These are phyloP conservation scores for Sminthurinus aureus DNA, from an alignment of 2,888 invertebrate genomes.

Conservation along the genomic window DNA sequence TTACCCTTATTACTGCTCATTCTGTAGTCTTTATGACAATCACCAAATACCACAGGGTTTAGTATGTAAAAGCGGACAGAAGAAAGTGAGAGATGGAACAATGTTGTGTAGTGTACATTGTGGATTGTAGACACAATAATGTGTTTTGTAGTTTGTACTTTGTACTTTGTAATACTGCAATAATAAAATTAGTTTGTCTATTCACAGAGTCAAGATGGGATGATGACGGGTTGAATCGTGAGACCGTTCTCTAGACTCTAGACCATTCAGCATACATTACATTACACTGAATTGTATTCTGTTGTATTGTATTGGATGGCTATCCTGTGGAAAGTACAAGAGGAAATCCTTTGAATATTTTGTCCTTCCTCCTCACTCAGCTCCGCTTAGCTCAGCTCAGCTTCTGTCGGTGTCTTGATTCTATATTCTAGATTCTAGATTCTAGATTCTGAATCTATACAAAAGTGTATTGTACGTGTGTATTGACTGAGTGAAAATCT, in stretches of 20 bases:
- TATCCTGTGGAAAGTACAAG: slow-evolving; percentile 2
- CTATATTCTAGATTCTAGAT: too few relatives aligned
- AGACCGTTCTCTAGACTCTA: slow-evolving; percentile 14
- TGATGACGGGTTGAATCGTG: slow-evolving; percentile 39
- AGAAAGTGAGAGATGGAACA: too few relatives aligned
- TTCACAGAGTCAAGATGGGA: slow-evolving; percentile 27
- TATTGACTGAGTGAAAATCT: not conserved
- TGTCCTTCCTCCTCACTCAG: slow-evolving; percentile 6
- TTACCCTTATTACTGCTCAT: too few relatives aligned
- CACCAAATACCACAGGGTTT: too few relatives aligned
- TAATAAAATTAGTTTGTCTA: slow-evolving; percentile 42
- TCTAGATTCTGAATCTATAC: too few relatives aligned
- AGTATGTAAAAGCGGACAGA: too few relatives aligned
- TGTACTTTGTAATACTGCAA: slow-evolving; percentile 31
- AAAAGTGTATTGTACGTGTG: not conserved
- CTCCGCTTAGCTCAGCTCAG: not conserved
- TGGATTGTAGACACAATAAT: too few relatives aligned
- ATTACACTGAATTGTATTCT: not conserved
- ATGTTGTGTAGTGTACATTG: not conserved
- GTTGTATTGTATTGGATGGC: too few relatives aligned
- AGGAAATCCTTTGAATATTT: slow-evolving; percentile 16
- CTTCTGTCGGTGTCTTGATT: slow-evolving; percentile 17
- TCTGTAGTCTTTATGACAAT: too few relatives aligned
- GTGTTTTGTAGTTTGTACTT: too few relatives aligned
- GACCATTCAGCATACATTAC: too few relatives aligned